Percentiles rank a stretch among this genome's conserved stretches.
These are phyloP conservation scores for Leucoma salicis DNA, from an alignment of 2,888 invertebrate genomes.

Conservation along the genomic window DNA sequence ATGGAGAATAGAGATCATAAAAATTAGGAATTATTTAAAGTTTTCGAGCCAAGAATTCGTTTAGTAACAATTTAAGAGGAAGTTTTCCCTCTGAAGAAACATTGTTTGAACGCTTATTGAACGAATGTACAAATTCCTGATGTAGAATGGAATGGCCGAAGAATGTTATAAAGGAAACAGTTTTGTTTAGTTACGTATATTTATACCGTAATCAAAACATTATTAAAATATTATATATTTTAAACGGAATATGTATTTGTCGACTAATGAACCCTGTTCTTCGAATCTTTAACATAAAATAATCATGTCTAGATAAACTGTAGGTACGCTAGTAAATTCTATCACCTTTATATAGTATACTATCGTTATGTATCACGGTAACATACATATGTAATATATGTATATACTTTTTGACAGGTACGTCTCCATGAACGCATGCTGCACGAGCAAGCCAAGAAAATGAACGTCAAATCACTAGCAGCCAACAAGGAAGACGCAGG, in stretches of 20 bases:
- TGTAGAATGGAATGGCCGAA: slow-evolving; percentile 31
- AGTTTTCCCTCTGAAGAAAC: slow-evolving; percentile 29
- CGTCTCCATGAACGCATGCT: slow-evolving; percentile 85
- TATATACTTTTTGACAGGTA: slow-evolving; percentile 49
- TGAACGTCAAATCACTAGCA: slow-evolving; percentile 89
- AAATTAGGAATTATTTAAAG: slow-evolving; percentile 26
- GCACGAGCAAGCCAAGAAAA: slow-evolving; percentile 87
- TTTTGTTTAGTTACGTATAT: background rate
- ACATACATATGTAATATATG: no score
- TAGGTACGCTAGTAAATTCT: no score
- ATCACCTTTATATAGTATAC: no score
- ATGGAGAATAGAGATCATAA: no score
- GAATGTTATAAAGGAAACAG: slow-evolving; percentile 43
- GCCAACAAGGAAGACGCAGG: slow-evolving; percentile 83
- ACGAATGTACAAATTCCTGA: slow-evolving; percentile 43
- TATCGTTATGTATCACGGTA: no score
- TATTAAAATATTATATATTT: no score
- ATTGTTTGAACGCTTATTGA: slow-evolving; percentile 41
- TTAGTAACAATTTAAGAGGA: slow-evolving; percentile 30
- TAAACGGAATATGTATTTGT: no score
- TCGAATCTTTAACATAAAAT: no score
- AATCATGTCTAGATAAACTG: no score
- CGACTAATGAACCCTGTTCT: no score
- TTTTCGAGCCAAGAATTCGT: slow-evolving; percentile 27
- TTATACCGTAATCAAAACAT: background rate